Conservation (phyloP, 1,140 invertebrate species). For the Aricia agestis region DNA sequence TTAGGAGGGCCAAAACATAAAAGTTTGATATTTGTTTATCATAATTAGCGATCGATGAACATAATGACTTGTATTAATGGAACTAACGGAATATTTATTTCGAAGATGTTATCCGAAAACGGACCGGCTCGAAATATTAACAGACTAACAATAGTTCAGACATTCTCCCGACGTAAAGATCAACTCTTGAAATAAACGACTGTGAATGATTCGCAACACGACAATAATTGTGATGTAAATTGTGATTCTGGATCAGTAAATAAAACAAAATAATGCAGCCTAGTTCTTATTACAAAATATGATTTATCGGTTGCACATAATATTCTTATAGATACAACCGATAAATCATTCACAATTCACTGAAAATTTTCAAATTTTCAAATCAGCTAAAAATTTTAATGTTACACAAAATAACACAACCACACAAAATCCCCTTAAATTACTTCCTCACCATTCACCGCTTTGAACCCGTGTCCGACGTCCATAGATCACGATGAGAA, state of each 20-base stretch:
- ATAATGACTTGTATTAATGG: constrained; percentile 10
- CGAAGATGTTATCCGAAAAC: constrained; percentile 14
- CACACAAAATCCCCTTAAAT: too few species aligned
- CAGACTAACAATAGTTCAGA: constrained; percentile 3
- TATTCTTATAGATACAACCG: too few species aligned
- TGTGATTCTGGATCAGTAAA: too few species aligned
- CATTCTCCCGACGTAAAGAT: background rate
- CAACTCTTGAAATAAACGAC: constrained; percentile 13
- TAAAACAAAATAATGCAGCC: too few species aligned
- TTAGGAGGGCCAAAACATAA: background rate
- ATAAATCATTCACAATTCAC: too few species aligned
- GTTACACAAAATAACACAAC: too few species aligned
- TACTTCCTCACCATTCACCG: background rate
- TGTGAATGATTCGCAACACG: background rate
- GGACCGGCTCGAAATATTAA: constrained; percentile 9
- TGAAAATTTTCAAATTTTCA: too few species aligned
- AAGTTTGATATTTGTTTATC: constrained; percentile 9
- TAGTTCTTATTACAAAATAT: too few species aligned
- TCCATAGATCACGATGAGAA: background rate
- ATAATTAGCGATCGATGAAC: background rate
- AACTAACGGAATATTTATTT: constrained; percentile 8
- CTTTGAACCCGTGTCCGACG: background rate
- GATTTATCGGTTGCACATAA: too few species aligned
- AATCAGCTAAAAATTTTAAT: too few species aligned
- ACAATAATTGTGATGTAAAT: background rate